Percentiles rank a stretch among this genome's conserved stretches.
phyloP scores from a whole-genome alignment of 2,888 invertebrate genomes.

The Drosophila koepferae region DNA sequence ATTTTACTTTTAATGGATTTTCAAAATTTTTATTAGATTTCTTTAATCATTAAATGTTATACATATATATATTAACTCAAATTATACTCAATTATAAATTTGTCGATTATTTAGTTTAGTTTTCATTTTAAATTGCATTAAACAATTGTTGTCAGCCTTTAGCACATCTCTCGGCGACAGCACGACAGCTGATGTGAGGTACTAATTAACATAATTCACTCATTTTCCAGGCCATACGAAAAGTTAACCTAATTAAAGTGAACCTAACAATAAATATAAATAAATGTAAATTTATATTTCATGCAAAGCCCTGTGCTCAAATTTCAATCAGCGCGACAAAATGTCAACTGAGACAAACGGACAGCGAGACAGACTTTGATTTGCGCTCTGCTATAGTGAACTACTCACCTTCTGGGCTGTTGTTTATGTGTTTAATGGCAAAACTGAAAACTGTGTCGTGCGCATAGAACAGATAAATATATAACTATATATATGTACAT shows the following conservation, averaged over 20 bases:
- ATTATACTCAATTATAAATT: not conserved
- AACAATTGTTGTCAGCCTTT: not conserved
- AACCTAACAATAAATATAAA: constrained; percentile 17
- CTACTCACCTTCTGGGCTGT: constrained; percentile 65
- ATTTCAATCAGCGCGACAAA: constrained; percentile 30
- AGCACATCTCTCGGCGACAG: not conserved
- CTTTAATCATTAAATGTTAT: too few relatives aligned
- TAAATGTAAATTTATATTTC: constrained; percentile 1
- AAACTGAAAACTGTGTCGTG: constrained; percentile 55
- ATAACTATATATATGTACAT: constrained; percentile 6
- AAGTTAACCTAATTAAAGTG: constrained; percentile 27
- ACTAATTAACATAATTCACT: constrained; percentile 29
- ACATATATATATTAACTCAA: too few relatives aligned
- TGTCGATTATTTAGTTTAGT: not conserved
- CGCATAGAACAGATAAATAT: constrained; percentile 19
- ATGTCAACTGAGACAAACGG: constrained; percentile 3
- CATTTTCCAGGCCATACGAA: constrained; percentile 13
- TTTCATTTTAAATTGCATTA: too few relatives aligned
- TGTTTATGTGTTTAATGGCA: constrained; percentile 33
- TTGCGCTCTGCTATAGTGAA: constrained; percentile 66
- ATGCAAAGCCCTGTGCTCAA: constrained; percentile 21
- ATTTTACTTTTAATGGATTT: too few relatives aligned
- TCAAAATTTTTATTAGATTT: too few relatives aligned
- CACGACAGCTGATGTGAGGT: not conserved
- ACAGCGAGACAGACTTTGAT: constrained; percentile 47